Base-by-base conservation (phyloP, 2,888 invertebrate genomes). In the Tricholauxania praeusta region DNA sequence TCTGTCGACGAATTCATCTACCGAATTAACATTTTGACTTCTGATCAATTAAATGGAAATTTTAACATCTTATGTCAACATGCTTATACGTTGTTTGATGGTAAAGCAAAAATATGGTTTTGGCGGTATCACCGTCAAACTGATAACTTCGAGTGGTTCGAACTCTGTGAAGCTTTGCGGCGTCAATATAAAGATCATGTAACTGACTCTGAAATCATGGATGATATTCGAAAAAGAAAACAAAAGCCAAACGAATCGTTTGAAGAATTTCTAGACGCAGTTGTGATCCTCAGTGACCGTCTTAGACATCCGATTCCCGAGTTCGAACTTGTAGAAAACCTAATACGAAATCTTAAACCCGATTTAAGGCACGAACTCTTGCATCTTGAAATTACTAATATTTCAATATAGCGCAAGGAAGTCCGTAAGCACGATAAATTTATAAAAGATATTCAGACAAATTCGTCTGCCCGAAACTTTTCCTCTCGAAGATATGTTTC, bases 211-310 rank as follows among this genome's bases (percentile, higher is more conserved):
- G 69, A 69, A 12, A 39, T 69, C 19, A 59, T 8, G 12, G 67
- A 72, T 39, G 22, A 28, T n/a, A 72, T 72, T 15, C 72, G 72
- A n/a, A 32, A 52, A 19, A 39, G 72, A 22, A 67, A 67, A 32
- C 72, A 72, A 22, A 53, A 32, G 53, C 2, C 8, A 8, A n/a
- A 19, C 5, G 72, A 72, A 39, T 12, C 17, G 2, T 72, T 72
- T 32, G 71, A 71, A 19, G 53, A 71, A 10, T 63, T 53, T 39
- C 8, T 71, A 12, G 71, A 63, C 17, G 32, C 60, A 1, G 19
- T 72, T 4, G n/a, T 67, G 22, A 17, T 10, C 15, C 32, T 72
- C 12, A 60, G 14, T 12, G 72, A 67, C 47, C 51, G 53, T 3
- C 48, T 72, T 14, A 48, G 53, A 8, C 8, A 10, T 15, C 67